Percentiles rank a stretch among this genome's conserved stretches.
phyloP scores from a whole-genome alignment of 1,140 invertebrate genomes.

The Polypedilum vanderplanki region DNA sequence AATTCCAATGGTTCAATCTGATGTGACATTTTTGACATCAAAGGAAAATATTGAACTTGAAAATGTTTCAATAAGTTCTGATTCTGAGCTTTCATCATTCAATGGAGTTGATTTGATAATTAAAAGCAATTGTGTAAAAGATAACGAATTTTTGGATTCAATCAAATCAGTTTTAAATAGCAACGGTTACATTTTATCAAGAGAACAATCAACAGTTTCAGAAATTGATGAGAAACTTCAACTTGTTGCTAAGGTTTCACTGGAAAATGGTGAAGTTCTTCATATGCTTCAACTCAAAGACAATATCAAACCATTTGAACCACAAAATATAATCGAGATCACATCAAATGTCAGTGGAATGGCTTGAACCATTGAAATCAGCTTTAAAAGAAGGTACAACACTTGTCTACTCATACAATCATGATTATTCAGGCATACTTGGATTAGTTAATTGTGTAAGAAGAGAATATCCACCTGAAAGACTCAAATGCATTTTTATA shows the following conservation, averaged over 20 bases:
- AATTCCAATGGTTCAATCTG: neutral
- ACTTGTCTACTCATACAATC: constrained; percentile 53
- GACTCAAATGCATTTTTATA: neutral
- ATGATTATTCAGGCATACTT: constrained; percentile 51
- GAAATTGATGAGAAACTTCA: neutral
- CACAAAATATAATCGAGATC: constrained; percentile 36
- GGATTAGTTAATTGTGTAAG: constrained; percentile 46
- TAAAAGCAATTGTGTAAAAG: neutral
- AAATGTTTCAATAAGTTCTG: constrained; percentile 15
- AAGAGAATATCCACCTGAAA: constrained; percentile 35
- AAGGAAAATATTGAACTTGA: neutral
- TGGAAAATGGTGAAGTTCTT: constrained; percentile 38
- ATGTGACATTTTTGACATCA: neutral
- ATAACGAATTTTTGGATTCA: neutral
- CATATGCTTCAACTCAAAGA: constrained; percentile 39
- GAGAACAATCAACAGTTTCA: neutral
- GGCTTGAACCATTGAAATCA: constrained; percentile 49
- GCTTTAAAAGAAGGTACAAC: constrained; percentile 45
- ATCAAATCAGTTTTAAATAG: neutral
- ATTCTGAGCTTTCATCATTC: constrained; percentile 4
- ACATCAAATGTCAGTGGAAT: constrained; percentile 41
- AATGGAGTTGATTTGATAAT: constrained; percentile 19
- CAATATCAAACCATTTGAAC: constrained; percentile 34
- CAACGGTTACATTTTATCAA: neutral
- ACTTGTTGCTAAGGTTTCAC: neutral